phyloP scores from a whole-genome alignment of 2,113 vertebrate genomes.

The Aldabrachelys gigantea region DNA sequence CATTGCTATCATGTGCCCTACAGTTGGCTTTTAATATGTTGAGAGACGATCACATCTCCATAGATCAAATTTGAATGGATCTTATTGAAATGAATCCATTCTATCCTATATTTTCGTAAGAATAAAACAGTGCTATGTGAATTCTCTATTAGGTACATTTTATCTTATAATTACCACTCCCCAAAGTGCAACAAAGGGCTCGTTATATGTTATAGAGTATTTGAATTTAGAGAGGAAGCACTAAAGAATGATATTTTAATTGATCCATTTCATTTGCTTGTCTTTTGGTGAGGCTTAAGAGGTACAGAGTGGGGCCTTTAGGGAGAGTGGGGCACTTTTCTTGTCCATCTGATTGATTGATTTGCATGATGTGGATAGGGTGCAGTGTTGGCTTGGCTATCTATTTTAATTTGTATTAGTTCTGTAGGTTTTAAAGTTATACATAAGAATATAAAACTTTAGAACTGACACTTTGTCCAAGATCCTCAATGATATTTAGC shows the following conservation, averaged over 20 bases:
- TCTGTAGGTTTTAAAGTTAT: neutral
- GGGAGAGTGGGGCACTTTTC: slow-evolving; percentile 62
- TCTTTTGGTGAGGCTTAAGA: slow-evolving; percentile 27
- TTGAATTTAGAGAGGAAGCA: slow-evolving; percentile 53
- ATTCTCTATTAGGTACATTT: slow-evolving; percentile 7
- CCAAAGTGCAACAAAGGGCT: slow-evolving; percentile 41
- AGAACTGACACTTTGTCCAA: neutral
- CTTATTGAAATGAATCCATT: neutral
- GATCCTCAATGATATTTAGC: neutral
- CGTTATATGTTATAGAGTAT: slow-evolving; percentile 47
- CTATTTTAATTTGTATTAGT: slow-evolving; percentile 54
- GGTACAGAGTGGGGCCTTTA: slow-evolving; percentile 54
- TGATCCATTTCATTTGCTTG: neutral
- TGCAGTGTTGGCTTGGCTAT: slow-evolving; percentile 64
- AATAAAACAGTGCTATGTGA: neutral
- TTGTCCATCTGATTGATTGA: slow-evolving; percentile 66
- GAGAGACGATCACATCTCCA: neutral
- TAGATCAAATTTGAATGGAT: slow-evolving; percentile 26
- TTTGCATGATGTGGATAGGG: slow-evolving; percentile 68
- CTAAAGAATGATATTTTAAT: slow-evolving; percentile 49
- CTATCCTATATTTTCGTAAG: neutral
- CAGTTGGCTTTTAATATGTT: slow-evolving; percentile 47
- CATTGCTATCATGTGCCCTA: slow-evolving; percentile 47
- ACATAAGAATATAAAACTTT: neutral
- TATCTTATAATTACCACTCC: slow-evolving; percentile 27